Conservation (phyloP, 2,888 invertebrate genomes). For the Salpingus planirostris region DNA sequence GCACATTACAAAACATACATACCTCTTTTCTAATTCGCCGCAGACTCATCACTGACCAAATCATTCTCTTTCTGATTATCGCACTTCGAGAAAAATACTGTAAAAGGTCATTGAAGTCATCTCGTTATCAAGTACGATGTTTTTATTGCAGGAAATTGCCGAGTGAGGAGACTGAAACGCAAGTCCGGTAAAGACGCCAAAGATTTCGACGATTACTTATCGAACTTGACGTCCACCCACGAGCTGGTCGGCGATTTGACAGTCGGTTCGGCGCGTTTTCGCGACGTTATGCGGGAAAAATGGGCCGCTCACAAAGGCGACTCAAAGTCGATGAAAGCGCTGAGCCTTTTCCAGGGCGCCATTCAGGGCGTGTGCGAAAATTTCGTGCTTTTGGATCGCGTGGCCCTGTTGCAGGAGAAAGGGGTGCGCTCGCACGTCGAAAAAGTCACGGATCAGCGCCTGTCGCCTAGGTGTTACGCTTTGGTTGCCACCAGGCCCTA, state of each 20-base stretch:
- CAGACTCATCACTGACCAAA: too few species aligned
- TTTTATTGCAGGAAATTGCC: constrained; percentile 27
- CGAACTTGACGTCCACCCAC: constrained; percentile 29
- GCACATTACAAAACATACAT: too few species aligned
- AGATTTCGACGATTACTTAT: constrained; percentile 26
- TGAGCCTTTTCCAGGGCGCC: constrained; percentile 43
- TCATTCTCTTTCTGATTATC: too few species aligned
- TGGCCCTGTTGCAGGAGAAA: constrained; percentile 42
- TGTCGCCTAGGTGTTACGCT: constrained; percentile 60
- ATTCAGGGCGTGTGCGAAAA: constrained; percentile 51
- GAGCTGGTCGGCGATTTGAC: constrained; percentile 14
- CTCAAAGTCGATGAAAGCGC: constrained; percentile 39
- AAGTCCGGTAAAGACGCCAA: constrained; percentile 26
- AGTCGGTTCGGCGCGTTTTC: constrained; percentile 19
- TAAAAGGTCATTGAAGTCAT: too few species aligned
- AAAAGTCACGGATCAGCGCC: constrained; percentile 51
- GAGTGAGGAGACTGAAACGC: constrained; percentile 31
- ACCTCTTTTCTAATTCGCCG: too few species aligned
- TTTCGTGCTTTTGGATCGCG: constrained; percentile 46
- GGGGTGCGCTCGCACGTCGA: constrained; percentile 44
- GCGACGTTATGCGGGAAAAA: constrained; percentile 28
- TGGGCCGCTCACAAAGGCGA: constrained; percentile 31
- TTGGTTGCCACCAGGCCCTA: constrained; percentile 46
- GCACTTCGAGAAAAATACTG: too few species aligned
- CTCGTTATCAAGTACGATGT: too few species aligned